Evolutionary conservation across 2,113 vertebrate species (phyloP).

Genomic region (Brienomyrus brachyistius): DNA sequence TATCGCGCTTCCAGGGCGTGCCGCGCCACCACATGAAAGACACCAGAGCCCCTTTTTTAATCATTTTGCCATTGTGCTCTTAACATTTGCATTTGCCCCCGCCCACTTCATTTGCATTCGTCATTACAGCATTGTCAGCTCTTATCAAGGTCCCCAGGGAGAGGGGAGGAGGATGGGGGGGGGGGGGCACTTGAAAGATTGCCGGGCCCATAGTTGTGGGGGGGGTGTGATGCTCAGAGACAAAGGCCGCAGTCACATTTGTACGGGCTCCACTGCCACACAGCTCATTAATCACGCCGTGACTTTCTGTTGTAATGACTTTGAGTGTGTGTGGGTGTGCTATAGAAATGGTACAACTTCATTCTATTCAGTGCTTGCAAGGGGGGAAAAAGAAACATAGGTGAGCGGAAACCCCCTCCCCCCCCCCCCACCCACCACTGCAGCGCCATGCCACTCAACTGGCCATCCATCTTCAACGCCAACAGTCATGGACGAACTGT

Average conservation of each 20-base stretch:
- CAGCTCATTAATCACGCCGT: conserved; percentile 55
- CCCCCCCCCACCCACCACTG: not conserved
- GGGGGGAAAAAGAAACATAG: conserved; percentile 32
- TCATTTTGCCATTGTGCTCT: conserved; percentile 54
- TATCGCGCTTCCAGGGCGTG: conserved; percentile 37
- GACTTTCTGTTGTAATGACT: conserved; percentile 23
- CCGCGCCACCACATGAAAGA: conserved; percentile 43
- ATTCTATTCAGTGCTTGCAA: conserved; percentile 30
- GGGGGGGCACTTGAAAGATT: not conserved
- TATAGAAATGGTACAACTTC: conserved; percentile 22
- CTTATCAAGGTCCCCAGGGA: conserved; percentile 40
- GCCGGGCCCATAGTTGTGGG: conserved; percentile 36
- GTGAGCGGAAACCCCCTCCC: not conserved
- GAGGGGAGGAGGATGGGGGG: conserved; percentile 17
- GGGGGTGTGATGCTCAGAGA: conserved; percentile 43
- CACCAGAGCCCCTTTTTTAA: conserved; percentile 47
- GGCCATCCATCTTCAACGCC: conserved; percentile 5
- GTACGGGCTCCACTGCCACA: conserved; percentile 42
- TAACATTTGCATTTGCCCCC: conserved; percentile 50
- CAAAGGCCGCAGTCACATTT: conserved; percentile 53
- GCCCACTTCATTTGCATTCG: conserved; percentile 54
- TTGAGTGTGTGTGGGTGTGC: conserved; percentile 18
- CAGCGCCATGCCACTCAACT: conserved; percentile 4
- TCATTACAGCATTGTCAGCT: conserved; percentile 58
- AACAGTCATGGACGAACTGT: conserved; percentile 9